These are phyloP conservation scores for Petrocephalus zakoni DNA, from an alignment of 2,113 vertebrate species.

Conservation along the genomic window DNA sequence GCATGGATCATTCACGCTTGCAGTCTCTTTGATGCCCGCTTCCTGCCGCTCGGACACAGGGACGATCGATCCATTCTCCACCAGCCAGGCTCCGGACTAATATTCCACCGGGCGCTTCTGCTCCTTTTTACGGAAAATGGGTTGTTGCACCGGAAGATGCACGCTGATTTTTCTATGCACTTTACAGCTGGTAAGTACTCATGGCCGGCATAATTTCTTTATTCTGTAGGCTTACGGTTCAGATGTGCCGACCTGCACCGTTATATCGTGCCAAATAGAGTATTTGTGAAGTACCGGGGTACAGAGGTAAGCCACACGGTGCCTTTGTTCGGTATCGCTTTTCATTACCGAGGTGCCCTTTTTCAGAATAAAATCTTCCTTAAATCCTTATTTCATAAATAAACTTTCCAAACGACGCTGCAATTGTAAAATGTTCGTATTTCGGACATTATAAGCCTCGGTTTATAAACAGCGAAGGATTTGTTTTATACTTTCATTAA, in stretches of 20 bases:
- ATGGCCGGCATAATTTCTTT: neutral
- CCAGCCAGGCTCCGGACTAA: slow-evolving; percentile 15
- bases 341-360: neutral
- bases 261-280: slow-evolving; percentile 1
- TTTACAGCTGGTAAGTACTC: slow-evolving; percentile 63
- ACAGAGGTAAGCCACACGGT: neutral
- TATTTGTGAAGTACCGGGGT: neutral
- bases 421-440: neutral
- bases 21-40: slow-evolving; percentile 16
- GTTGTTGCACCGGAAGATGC: slow-evolving; percentile 62
- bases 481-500: neutral
- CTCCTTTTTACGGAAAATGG: slow-evolving; percentile 35
- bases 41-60: neutral
- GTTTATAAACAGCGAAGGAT: neutral
- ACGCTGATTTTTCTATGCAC: slow-evolving; percentile 57
- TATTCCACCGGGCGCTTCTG: slow-evolving; percentile 3
- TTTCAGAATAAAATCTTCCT: neutral
- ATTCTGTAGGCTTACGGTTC: neutral
- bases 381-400: neutral
- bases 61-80: neutral
- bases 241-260: neutral
- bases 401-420: neutral
- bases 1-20: slow-evolving; percentile 5
- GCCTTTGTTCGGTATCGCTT: slow-evolving; percentile 5
- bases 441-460: neutral